Evolutionary conservation across 2,888 invertebrate genomes (phyloP), one percentile per base, ranked within the genome.

Genomic region (Hyles lineata): DNA sequence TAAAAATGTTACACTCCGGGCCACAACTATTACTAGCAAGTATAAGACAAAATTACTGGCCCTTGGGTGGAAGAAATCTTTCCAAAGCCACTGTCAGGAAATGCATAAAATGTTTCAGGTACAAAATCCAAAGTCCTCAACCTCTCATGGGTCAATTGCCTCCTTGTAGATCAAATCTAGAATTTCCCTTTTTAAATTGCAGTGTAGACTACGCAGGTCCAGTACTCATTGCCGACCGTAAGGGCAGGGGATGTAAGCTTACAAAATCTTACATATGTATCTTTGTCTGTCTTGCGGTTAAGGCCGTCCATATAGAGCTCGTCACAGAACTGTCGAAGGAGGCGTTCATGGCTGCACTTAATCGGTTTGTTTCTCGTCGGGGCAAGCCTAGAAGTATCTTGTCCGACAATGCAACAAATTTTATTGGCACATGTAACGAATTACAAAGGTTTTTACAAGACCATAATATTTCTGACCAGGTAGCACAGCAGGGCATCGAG

Each of bases 121-220:
- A 70, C 9, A 76, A 73, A 32, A 73, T 73, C 17, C 55, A 77
- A 43, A 71, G 67, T 11, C 21, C 75, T 19, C 72, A 72, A 17
- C 73, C 73, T 11, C 72, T 76, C 0, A 79, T 79, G 79, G 76
- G 76, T 17, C 50, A 77, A 7, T 61, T 77, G 21, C 77, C 74
- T 7, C 4, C 8, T 5, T 55, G 72, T 9, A 58, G 78, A 50
- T 67, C 72, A 3, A 52, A 69, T 19, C 60, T 76, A 6, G 76
- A 76, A 17, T 77, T 69, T 70, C 76, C 78, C 2, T 81, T 78
- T 58, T 25, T 75, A 8, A n/a, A 77, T 21, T 72, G 71, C 11
- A 70, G 72, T 1, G 72, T 78, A 0, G 79, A 81, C 59, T 79
- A 77, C 60, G 77, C 77, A 3, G 79, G 78, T 21, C 78, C 80